Base-by-base conservation (phyloP, 2,797 vertebrate species). In the Pitangus sulphuratus region DNA sequence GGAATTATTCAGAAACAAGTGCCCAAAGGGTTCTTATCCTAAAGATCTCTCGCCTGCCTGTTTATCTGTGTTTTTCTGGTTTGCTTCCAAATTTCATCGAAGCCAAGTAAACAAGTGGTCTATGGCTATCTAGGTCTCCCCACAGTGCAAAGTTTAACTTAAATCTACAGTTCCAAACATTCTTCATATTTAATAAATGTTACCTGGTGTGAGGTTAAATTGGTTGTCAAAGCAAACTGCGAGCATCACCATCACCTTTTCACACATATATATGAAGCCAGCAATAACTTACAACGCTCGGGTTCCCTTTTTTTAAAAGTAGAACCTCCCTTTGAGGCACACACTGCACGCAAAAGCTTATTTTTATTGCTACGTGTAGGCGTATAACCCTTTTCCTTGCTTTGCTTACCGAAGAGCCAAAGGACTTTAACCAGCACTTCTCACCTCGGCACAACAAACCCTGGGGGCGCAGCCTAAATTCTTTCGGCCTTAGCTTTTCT, bases 201-300 rank as follows among this genome's bases (percentile, higher is more conserved):
- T 51, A 45, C 16, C 19, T 8, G 33, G 12, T 51, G 16, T 20
- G 39, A 58, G 61, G 50, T 5, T 68, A 53, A 61, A 58, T 0
- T 2, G 8, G 2, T 11, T 2, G 2, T 21, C 15, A 14, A 50
- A 48, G 33, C 8, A 28, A 58, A 39, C 21, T 5, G 8, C 44
- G n/a, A 20, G 9, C 8, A 66, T 24, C 35, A 26, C 14, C 18
- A n/a, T 3, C 28, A 33, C 13, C 8, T 61, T 33, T 47, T 24
- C 22, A 6, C 2, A 22, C 1, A 3, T 2, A 2, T 8, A 40
- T 2, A 9, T 12, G 12, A 72, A 80, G 18, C 3, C 15, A 25
- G 7, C 11, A n/a, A 3, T 13, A 87, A 30, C n/a, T 50, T 44
- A n/a, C 24, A 44, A 12, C 2, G 37, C 20, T 44, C 12, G 31